Percentiles rank a stretch among this genome's conserved stretches.
phyloP scores from a whole-genome alignment of 2,797 vertebrate species.

The Pterois miles region DNA sequence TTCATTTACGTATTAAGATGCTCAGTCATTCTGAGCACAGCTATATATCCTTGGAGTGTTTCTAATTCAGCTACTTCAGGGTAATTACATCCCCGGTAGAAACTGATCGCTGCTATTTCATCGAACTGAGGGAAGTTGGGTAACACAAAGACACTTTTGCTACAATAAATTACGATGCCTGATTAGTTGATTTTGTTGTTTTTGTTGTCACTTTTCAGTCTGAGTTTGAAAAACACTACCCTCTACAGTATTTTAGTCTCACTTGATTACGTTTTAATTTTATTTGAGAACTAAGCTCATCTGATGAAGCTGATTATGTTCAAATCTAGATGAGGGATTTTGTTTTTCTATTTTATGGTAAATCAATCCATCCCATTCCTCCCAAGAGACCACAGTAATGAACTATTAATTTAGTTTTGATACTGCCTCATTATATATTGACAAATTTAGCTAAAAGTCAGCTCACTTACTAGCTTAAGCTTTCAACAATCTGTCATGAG shows the following conservation, averaged over 20 bases:
- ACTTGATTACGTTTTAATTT: not conserved
- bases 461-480: too few relatives aligned
- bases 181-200: too few relatives aligned
- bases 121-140: conserved; percentile 12
- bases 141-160: not conserved
- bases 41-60: conserved; percentile 4
- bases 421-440: too few relatives aligned
- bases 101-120: conserved; percentile 17
- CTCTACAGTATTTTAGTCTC: not conserved
- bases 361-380: too few relatives aligned
- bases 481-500: too few relatives aligned
- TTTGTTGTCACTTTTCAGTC: not conserved
- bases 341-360: not conserved
- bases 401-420: too few relatives aligned
- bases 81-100: conserved; percentile 23
- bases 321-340: not conserved
- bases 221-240: not conserved
- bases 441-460: too few relatives aligned
- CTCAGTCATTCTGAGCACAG: conserved; percentile 15
- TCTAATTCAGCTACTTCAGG: conserved; percentile 22
- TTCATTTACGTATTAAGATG: not conserved
- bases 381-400: too few relatives aligned
- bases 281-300: not conserved
- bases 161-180: too few relatives aligned
- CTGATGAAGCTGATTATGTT: not conserved